A percentile compares a stretch with the other conserved stretches of the same genome.
Evolutionary conservation across 2,888 invertebrate species (phyloP).

Genomic region (Abrostola triplasia): DNA sequence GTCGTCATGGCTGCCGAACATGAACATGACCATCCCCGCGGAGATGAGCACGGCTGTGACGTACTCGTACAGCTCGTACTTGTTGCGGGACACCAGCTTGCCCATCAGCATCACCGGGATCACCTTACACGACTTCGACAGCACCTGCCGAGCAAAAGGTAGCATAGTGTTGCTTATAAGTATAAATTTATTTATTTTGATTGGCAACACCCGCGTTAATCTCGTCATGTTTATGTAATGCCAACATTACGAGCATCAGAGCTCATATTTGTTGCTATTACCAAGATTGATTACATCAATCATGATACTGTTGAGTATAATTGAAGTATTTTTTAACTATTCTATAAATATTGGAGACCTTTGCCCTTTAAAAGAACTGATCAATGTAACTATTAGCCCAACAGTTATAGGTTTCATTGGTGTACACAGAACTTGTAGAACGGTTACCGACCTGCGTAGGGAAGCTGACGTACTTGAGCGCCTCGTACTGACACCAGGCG

Average conservation of each 20-base stretch:
- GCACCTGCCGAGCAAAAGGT: slow-evolving; percentile 86
- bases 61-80: slow-evolving; percentile 97
- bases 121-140: slow-evolving; percentile 99
- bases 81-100: slow-evolving; percentile 94
- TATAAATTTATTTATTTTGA: too few relatives aligned
- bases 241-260: too few relatives aligned
- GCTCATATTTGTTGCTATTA: too few relatives aligned
- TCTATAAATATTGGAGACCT: too few relatives aligned
- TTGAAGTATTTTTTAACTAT: too few relatives aligned
- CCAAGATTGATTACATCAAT: too few relatives aligned
- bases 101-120: slow-evolving; percentile 99
- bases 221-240: too few relatives aligned
- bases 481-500: slow-evolving; percentile 99
- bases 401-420: too few relatives aligned
- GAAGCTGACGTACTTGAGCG: slow-evolving; percentile 98
- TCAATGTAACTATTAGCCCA: too few relatives aligned
- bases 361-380: too few relatives aligned
- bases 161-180: not conserved
- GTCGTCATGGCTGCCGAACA: slow-evolving; percentile 93
- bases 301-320: too few relatives aligned
- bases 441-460: slow-evolving; percentile 94
- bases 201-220: too few relatives aligned
- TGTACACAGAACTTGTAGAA: not conserved
- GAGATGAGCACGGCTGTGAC: slow-evolving; percentile 96
- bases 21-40: slow-evolving; percentile 97